These are phyloP conservation scores for Pangasius macronema DNA, from an alignment of 2,797 vertebrate species.

Conservation along the genomic window DNA sequence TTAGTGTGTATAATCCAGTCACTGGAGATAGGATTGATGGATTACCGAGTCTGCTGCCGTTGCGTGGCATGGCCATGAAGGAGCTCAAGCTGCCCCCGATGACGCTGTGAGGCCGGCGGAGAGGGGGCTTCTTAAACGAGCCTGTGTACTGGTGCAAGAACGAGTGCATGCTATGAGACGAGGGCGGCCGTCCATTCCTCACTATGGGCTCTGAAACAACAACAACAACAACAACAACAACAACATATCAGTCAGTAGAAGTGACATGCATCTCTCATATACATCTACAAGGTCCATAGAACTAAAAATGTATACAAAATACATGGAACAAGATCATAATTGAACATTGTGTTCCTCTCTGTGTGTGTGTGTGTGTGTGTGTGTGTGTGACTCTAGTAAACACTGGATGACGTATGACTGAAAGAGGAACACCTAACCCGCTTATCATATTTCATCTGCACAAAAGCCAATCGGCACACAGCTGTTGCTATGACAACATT, in stretches of 20 bases:
- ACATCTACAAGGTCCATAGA: neutral
- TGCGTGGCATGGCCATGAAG: conserved; percentile 98
- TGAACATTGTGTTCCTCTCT: neutral
- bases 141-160: conserved; percentile 98
- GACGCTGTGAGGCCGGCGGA: conserved; percentile 96
- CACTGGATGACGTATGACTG: neutral
- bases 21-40: conserved; percentile 4
- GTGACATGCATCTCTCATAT: neutral
- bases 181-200: conserved; percentile 96
- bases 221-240: conserved; percentile 2
- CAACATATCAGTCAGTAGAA: neutral
- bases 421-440: conserved; percentile 17
- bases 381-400: neutral
- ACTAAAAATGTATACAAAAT: neutral
- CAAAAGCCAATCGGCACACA: conserved; percentile 16
- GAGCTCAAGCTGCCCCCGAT: conserved; percentile 95
- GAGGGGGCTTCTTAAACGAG: conserved; percentile 96
- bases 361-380: neutral
- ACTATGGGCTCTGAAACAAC: conserved; percentile 90
- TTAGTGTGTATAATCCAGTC: neutral
- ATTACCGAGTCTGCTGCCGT: conserved; percentile 96
- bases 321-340: neutral
- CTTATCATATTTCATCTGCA: conserved; percentile 33
- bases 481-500: conserved; percentile 44
- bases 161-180: conserved; percentile 98